Evolutionary conservation across 2,888 invertebrate species (phyloP).

Genomic region (Mayetiola destructor): DNA sequence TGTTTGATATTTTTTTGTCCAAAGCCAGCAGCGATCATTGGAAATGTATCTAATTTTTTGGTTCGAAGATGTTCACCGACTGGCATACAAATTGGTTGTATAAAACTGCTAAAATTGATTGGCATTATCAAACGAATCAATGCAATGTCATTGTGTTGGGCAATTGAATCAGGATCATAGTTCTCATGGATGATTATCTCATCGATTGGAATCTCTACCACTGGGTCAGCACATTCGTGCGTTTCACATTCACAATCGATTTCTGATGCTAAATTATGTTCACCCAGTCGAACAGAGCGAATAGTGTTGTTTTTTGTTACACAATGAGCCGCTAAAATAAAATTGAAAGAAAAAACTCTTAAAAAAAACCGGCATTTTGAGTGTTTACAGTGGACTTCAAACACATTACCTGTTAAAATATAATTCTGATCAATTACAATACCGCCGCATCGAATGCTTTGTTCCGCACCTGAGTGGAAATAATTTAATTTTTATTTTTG

Average conservation of each 20-base stretch:
- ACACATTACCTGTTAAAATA: not conserved
- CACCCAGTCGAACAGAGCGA: not conserved
- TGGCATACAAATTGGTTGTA: not conserved
- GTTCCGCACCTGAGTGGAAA: too few relatives aligned
- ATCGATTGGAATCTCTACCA: not conserved
- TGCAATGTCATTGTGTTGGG: not conserved
- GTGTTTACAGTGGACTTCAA: not conserved
- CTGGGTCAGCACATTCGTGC: not conserved
- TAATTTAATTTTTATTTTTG: too few relatives aligned
- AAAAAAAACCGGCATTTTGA: not conserved
- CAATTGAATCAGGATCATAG: not conserved
- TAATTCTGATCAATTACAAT: not conserved
- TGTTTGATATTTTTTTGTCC: too few relatives aligned
- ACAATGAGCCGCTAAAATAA: not conserved
- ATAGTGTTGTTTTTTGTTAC: not conserved
- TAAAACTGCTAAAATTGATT: not conserved
- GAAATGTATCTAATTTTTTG: not conserved
- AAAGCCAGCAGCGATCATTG: not conserved
- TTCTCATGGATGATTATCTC: not conserved
- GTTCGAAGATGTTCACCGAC: not conserved
- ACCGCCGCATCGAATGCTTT: not conserved
- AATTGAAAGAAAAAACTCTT: not conserved
- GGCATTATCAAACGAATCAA: not conserved
- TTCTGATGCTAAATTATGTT: not conserved
- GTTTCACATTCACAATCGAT: not conserved